These are phyloP conservation scores for Amazonetta brasiliensis DNA, from an alignment of 2,797 vertebrate species.

Conservation along the genomic window DNA sequence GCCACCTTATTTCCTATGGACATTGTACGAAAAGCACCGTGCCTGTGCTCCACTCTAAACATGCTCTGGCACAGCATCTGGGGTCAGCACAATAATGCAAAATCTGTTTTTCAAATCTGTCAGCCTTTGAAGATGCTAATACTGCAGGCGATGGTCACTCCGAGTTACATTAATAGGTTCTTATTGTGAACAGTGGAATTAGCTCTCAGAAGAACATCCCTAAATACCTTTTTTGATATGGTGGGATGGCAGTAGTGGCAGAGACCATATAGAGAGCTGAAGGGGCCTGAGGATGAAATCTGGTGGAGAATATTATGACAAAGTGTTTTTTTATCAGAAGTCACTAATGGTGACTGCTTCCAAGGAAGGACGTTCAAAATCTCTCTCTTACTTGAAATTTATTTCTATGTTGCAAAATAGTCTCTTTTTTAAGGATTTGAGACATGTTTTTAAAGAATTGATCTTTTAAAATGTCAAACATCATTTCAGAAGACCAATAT, in stretches of 20 bases:
- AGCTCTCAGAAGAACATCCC: conserved; percentile 37
- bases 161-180: conserved; percentile 8
- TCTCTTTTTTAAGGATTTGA: conserved; percentile 13
- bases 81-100: not conserved
- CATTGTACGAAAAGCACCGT: not conserved
- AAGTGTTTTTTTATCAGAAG: conserved; percentile 33
- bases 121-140: conserved; percentile 27
- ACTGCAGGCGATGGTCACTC: conserved; percentile 47
- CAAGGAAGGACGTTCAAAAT: not conserved
- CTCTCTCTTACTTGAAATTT: not conserved
- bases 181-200: not conserved
- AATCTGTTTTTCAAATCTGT: not conserved
- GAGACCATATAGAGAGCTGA: conserved; percentile 21
- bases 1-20: not conserved
- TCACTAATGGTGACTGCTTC: not conserved
- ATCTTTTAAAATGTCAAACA: conserved; percentile 49
- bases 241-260: conserved; percentile 25
- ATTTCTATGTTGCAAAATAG: not conserved
- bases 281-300: conserved; percentile 43
- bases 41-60: not conserved
- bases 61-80: not conserved
- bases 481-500: not conserved
- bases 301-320: conserved; percentile 47
- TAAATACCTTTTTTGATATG: conserved; percentile 28
- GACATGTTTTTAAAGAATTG: conserved; percentile 19